Evolutionary conservation across 2,888 invertebrate species (phyloP).

Genomic region (Aphodius granarius): DNA sequence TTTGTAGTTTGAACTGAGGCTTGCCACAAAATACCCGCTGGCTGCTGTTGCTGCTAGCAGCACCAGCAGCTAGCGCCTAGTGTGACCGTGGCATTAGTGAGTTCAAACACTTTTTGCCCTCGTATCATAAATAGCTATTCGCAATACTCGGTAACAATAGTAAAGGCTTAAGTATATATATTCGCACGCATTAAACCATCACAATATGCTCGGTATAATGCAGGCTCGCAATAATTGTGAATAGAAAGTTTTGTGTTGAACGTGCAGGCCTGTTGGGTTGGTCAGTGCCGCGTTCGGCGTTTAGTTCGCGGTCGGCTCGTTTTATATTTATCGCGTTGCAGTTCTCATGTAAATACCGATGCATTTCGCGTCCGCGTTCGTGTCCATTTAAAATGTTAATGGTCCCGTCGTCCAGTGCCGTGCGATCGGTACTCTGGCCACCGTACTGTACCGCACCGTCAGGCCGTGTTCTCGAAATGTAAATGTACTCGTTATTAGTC

Average conservation of each 20-base stretch:
- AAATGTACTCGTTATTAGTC: neutral
- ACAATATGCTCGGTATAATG: neutral
- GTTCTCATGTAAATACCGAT: neutral
- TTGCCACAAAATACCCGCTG: too few species aligned
- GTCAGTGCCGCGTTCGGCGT: neutral
- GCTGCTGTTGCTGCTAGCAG: too few species aligned
- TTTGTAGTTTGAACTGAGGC: too few species aligned
- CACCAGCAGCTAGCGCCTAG: too few species aligned
- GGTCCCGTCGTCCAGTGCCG: neutral
- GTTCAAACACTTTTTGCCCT: too few species aligned
- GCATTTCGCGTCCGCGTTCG: neutral
- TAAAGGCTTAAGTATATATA: neutral
- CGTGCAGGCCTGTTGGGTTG: neutral
- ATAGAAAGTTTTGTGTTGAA: neutral
- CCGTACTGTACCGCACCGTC: too few species aligned
- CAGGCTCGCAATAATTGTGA: neutral
- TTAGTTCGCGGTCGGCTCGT: neutral
- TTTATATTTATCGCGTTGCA: neutral
- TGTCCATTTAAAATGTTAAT: neutral
- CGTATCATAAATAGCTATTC: too few species aligned
- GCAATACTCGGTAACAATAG: neutral
- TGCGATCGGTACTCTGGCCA: neutral
- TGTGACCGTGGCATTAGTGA: too few species aligned
- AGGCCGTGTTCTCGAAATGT: neutral
- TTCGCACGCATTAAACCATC: neutral